Conservation (phyloP, 2,113 vertebrate species). For the Festucalex cinctus region DNA sequence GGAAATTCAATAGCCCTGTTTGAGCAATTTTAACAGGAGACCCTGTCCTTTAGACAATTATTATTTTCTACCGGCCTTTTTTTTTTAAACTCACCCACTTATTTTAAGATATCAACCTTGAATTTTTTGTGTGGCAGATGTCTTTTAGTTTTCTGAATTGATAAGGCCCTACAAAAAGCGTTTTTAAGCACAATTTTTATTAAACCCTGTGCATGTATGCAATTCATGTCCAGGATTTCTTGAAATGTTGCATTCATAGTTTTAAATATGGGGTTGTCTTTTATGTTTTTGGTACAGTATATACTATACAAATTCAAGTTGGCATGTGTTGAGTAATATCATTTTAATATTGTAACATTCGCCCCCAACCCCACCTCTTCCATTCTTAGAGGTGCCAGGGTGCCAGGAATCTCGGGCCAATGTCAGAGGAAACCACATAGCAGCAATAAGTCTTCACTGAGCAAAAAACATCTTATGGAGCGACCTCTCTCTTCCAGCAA, state of each 20-base stretch:
- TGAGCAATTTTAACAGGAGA: background rate
- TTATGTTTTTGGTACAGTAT: background rate
- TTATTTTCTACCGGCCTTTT: background rate
- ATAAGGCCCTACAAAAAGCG: background rate
- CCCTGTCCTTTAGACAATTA: background rate
- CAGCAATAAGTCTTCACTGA: conserved; percentile 66
- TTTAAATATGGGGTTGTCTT: background rate
- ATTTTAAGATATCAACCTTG: background rate
- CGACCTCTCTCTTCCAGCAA: conserved; percentile 65
- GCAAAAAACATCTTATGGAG: conserved; percentile 63
- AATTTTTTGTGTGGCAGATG: background rate
- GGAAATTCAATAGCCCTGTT: background rate
- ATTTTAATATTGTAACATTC: background rate
- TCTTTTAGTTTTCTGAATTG: background rate
- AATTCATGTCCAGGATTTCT: too few relatives aligned
- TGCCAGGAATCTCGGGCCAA: conserved; percentile 27
- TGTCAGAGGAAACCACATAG: conserved; percentile 66
- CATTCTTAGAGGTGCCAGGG: conserved; percentile 2
- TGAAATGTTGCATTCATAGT: background rate
- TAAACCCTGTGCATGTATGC: background rate
- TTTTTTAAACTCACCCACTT: background rate
- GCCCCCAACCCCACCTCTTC: too few relatives aligned
- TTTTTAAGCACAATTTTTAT: background rate
- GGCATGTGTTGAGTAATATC: background rate
- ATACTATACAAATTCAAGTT: background rate